These are phyloP conservation scores for Pangasius djambal DNA, from an alignment of 2,797 vertebrate species.

Conservation along the genomic window DNA sequence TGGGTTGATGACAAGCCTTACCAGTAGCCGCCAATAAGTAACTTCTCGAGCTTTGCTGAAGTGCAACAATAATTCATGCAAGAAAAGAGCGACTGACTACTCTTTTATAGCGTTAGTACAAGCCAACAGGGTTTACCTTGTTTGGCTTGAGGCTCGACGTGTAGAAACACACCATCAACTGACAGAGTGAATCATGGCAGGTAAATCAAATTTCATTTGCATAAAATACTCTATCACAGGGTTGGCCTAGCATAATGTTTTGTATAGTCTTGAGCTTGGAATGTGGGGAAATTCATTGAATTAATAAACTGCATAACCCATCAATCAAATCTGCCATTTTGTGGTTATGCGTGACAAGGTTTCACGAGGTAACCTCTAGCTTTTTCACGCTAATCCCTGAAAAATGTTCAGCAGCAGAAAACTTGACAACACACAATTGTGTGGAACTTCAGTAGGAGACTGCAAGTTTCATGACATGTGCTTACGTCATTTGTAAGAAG, in stretches of 20 bases:
- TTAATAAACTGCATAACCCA: neutral
- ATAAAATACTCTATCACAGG: neutral
- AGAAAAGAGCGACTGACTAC: neutral
- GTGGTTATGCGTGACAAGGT: neutral
- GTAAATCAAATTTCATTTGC: slow-evolving; percentile 24
- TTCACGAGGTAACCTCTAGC: neutral
- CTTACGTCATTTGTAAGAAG: neutral
- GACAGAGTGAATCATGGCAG: slow-evolving; percentile 33
- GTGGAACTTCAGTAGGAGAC: neutral
- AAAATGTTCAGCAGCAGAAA: neutral
- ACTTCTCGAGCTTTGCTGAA: neutral
- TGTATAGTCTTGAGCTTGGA: neutral
- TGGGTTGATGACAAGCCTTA: slow-evolving; percentile 22
- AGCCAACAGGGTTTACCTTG: neutral
- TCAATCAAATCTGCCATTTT: neutral
- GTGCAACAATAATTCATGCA: neutral
- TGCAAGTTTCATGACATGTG: neutral
- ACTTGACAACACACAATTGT: neutral
- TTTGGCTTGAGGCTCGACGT: neutral
- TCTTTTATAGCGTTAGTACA: neutral
- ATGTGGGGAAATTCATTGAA: neutral
- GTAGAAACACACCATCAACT: slow-evolving; percentile 8
- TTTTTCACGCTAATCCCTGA: neutral
- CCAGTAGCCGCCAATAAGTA: neutral
- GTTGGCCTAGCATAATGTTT: slow-evolving; percentile 13